Evolutionary conservation across 2,888 invertebrate species (phyloP).

Genomic region (Taphrorychus bicolor): DNA sequence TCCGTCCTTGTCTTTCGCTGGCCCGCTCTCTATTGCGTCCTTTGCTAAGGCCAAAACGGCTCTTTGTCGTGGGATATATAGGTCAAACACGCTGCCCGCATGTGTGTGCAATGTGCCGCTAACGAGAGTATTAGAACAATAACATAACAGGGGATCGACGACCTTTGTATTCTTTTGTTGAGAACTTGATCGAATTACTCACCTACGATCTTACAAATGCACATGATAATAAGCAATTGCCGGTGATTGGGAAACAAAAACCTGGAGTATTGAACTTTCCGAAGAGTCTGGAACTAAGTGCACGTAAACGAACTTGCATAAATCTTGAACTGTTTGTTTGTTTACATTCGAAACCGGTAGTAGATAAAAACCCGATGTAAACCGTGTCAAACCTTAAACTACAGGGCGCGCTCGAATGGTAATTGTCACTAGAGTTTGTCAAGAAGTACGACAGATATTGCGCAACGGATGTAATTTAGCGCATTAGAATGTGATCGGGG

Average conservation of each 20-base stretch:
- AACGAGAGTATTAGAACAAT: background rate
- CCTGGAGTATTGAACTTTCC: background rate
- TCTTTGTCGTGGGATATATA: background rate
- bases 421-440: background rate
- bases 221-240: background rate
- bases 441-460: background rate
- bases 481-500: too few species aligned
- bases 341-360: constrained; percentile 6
- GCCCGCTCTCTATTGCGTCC: background rate
- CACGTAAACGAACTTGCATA: background rate
- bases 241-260: background rate
- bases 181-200: constrained; percentile 31
- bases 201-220: constrained; percentile 13
- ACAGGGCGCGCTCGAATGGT: background rate
- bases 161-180: constrained; percentile 30
- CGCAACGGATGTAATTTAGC: background rate
- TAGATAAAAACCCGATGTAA: constrained; percentile 2
- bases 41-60: background rate
- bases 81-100: constrained; percentile 15
- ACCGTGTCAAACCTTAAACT: constrained; percentile 4
- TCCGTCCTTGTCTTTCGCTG: background rate
- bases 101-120: constrained; percentile 1
- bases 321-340: background rate
- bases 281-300: background rate
- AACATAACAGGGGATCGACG: constrained; percentile 14